phyloP scores from a whole-genome alignment of 2,113 vertebrate genomes.

The Hemicordylus capensis region DNA sequence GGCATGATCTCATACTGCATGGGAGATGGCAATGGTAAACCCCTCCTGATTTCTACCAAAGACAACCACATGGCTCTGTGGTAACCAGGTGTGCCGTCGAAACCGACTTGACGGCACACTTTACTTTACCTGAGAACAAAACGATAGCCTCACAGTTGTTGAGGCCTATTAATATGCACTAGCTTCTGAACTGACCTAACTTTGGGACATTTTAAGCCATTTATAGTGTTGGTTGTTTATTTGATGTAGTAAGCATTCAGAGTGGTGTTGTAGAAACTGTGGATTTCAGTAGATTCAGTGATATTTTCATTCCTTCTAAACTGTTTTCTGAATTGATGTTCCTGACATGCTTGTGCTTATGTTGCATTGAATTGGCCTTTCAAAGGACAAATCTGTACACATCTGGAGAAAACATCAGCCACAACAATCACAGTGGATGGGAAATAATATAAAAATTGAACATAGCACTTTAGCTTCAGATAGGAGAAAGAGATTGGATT shows the following conservation, averaged over 20 bases:
- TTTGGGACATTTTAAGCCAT: not conserved
- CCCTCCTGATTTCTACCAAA: too few species aligned
- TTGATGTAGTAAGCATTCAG: conserved; percentile 9
- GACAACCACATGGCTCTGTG: too few species aligned
- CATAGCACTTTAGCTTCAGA: not conserved
- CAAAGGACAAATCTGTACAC: not conserved
- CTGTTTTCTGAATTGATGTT: not conserved
- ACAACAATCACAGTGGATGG: not conserved
- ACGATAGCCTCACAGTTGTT: not conserved
- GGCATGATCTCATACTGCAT: too few species aligned
- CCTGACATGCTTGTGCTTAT: not conserved
- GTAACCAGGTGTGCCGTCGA: too few species aligned
- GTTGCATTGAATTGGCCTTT: conserved; percentile 1
- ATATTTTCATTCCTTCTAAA: conserved; percentile 11
- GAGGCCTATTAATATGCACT: not conserved
- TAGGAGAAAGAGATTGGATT: conserved; percentile 9
- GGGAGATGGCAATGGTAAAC: too few species aligned
- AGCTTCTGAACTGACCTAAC: not conserved
- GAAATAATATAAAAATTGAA: not conserved
- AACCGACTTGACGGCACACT: too few species aligned
- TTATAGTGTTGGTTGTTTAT: not conserved
- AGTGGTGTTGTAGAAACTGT: not conserved
- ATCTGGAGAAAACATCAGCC: conserved; percentile 5
- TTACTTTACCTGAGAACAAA: not conserved
- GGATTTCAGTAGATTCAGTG: not conserved